Conservation (phyloP, 1,140 invertebrate genomes). For the Rhynchophorus ferrugineus region DNA sequence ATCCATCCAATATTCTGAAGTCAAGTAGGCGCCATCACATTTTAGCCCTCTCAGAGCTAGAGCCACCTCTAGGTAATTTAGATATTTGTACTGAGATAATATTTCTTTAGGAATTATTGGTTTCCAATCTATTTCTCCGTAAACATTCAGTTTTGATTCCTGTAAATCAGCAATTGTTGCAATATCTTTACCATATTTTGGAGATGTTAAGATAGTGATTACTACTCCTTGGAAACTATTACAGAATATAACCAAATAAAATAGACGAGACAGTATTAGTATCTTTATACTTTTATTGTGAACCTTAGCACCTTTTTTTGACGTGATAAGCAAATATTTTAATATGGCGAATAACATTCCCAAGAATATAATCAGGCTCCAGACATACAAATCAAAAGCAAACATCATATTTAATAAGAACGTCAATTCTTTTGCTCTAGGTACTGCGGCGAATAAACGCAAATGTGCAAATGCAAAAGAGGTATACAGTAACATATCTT, state of each 20-base stretch:
- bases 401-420: constrained; percentile 1
- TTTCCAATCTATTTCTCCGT: constrained; percentile 11
- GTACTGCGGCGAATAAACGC: not conserved
- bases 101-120: not conserved
- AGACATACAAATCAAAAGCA: constrained; percentile 7
- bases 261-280: not conserved
- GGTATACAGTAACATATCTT: not conserved
- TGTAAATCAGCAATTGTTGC: constrained; percentile 7
- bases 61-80: constrained; percentile 6
- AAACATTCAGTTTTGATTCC: not conserved
- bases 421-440: constrained; percentile 1
- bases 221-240: constrained; percentile 10
- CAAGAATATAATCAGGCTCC: constrained; percentile 5
- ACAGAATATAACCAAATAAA: constrained; percentile 3
- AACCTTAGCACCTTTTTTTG: not conserved
- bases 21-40: not conserved
- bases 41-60: not conserved
- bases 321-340: not conserved
- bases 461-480: not conserved
- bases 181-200: constrained; percentile 10
- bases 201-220: constrained; percentile 10
- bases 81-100: not conserved
- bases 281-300: not conserved
- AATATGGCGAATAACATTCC: not conserved
- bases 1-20: not conserved